Percentiles rank a stretch among this genome's conserved stretches.
Conservation (phyloP, 2,888 invertebrate species). For the Sarcophaga subvicina region DNA sequence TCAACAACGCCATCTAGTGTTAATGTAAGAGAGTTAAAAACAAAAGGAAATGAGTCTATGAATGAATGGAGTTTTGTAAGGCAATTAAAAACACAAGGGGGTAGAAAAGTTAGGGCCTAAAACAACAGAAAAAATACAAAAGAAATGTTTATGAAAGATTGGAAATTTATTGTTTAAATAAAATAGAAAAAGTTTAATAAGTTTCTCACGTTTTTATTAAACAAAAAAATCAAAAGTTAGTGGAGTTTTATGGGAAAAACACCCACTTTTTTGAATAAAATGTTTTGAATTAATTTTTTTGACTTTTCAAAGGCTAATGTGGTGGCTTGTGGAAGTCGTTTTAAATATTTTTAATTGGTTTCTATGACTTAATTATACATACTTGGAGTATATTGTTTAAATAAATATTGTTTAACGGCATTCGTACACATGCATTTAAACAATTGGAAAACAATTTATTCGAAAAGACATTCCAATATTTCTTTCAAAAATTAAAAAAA, state of each 20-base stretch:
- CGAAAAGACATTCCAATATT: slow-evolving; percentile 2
- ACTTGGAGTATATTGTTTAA: no score
- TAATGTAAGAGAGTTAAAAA: background rate
- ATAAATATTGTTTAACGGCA: no score
- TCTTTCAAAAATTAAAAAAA: slow-evolving; percentile 10
- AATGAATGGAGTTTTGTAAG: background rate
- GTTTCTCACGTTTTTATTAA: slow-evolving; percentile 74
- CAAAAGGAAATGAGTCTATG: background rate
- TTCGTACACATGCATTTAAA: background rate
- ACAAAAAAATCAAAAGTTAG: background rate
- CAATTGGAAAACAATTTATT: slow-evolving; percentile 1
- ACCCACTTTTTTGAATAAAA: background rate
- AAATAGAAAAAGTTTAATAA: background rate
- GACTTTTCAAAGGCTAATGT: slow-evolving; percentile 41
- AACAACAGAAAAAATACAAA: background rate
- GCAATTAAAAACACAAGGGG: slow-evolving; percentile 36
- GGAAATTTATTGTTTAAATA: no score
- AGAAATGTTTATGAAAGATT: background rate
- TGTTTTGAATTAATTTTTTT: no score
- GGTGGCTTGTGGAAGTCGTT: no score
- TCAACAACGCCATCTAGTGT: slow-evolving; percentile 55
- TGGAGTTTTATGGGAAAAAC: slow-evolving; percentile 28
- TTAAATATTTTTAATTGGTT: background rate
- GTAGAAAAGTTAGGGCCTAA: background rate
- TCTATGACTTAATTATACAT: no score